Percentiles rank a stretch among this genome's conserved stretches.
These are phyloP conservation scores for Lepus timidus DNA, from an alignment of 2,113 vertebrate genomes.

Conservation along the genomic window DNA sequence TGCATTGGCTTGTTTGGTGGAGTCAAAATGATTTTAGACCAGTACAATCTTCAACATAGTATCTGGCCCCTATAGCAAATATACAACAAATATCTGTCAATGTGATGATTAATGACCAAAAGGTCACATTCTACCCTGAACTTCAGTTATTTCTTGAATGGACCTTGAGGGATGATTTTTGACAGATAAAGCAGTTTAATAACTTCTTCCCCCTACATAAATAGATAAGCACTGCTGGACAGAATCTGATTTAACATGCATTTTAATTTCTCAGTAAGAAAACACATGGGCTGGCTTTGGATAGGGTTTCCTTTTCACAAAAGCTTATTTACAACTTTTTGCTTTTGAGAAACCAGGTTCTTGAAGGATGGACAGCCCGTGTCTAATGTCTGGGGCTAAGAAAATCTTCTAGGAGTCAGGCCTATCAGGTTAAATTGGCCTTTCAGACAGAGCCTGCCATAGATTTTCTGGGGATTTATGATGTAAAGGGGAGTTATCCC, in stretches of 20 bases:
- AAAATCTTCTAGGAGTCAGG: conserved; percentile 60
- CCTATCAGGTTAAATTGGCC: conserved; percentile 52
- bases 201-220: conserved; percentile 65
- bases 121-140: not conserved
- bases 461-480: conserved; percentile 72
- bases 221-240: conserved; percentile 43
- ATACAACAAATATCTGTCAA: not conserved
- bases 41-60: not conserved
- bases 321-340: conserved; percentile 60
- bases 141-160: conserved; percentile 33
- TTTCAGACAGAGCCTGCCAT: conserved; percentile 67
- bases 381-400: conserved; percentile 57
- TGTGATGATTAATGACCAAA: conserved; percentile 1
- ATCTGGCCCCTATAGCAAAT: not conserved
- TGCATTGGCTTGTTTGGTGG: not conserved
- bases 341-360: conserved; percentile 42
- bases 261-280: conserved; percentile 76
- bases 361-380: conserved; percentile 61
- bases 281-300: conserved; percentile 66
- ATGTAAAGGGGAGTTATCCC: conserved; percentile 77
- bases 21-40: not conserved
- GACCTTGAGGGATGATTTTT: conserved; percentile 40
- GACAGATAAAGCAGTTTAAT: conserved; percentile 4
- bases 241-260: conserved; percentile 73
- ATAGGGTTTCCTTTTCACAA: conserved; percentile 54